Conservation (phyloP, 1,140 invertebrate genomes). For the Orussus abietinus region DNA sequence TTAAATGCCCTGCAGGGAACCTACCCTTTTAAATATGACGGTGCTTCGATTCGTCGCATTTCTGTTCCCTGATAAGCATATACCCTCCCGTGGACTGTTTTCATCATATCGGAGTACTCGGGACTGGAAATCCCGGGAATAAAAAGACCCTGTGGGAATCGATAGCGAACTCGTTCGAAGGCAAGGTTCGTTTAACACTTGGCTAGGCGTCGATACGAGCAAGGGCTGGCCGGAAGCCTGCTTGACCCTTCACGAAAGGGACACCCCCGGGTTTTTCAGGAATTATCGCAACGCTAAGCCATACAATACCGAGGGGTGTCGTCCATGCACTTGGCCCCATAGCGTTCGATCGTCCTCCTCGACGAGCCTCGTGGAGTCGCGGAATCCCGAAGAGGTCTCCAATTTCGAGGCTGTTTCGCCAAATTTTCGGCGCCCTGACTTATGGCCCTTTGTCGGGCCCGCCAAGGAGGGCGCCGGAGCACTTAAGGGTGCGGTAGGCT, state of each 20-base stretch:
- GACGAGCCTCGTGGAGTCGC: too few relatives aligned
- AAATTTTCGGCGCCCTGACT: conserved; percentile 31
- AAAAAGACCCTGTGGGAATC: conserved; percentile 2
- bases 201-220: conserved; percentile 24
- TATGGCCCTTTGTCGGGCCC: conserved; percentile 33
- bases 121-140: neutral
- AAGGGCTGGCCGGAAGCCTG: conserved; percentile 26
- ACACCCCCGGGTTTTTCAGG: conserved; percentile 26
- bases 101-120: too few relatives aligned
- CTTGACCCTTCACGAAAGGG: conserved; percentile 34
- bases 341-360: too few relatives aligned
- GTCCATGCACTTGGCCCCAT: conserved; percentile 1
- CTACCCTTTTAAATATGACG: too few relatives aligned
- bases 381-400: too few relatives aligned
- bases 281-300: conserved; percentile 39
- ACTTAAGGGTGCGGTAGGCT: conserved; percentile 39
- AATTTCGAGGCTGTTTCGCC: too few relatives aligned
- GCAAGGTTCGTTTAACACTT: conserved; percentile 14
- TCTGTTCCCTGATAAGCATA: too few relatives aligned
- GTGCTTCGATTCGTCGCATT: too few relatives aligned
- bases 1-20: too few relatives aligned
- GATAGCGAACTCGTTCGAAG: too few relatives aligned
- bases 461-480: conserved; percentile 36
- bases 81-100: too few relatives aligned
- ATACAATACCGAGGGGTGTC: conserved; percentile 17